Evolutionary conservation across 2,113 vertebrate species (phyloP).

Genomic region (Progne subis): DNA sequence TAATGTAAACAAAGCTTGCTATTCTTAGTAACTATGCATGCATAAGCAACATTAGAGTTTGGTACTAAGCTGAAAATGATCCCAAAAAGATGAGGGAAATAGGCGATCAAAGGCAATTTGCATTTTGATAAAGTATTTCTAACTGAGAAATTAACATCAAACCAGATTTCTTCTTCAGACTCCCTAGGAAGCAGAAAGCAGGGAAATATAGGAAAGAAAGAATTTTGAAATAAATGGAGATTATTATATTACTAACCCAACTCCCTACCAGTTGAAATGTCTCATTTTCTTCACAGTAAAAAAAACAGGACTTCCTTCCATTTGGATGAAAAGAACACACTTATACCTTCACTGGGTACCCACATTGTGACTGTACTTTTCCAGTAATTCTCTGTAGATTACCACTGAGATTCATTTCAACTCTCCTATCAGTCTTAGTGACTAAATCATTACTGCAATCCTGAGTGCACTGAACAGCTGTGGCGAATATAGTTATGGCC

Average conservation of each 20-base stretch:
- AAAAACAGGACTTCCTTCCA: background rate
- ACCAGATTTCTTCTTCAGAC: background rate
- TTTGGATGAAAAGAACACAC: background rate
- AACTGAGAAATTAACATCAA: background rate
- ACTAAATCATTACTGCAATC: conserved; percentile 11
- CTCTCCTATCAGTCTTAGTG: background rate
- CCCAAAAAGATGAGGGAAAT: background rate
- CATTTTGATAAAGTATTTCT: background rate
- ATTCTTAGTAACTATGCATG: background rate
- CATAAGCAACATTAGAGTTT: background rate
- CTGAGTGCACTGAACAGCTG: conserved; percentile 26
- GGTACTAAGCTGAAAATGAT: background rate
- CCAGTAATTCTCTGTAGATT: background rate
- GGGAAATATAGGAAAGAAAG: background rate
- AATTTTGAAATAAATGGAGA: background rate
- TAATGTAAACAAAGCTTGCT: background rate
- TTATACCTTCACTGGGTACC: background rate
- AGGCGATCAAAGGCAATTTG: background rate
- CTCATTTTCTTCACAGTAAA: background rate
- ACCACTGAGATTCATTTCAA: background rate
- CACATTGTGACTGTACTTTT: background rate
- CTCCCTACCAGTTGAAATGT: background rate
- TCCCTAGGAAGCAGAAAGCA: background rate
- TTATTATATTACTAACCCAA: background rate
- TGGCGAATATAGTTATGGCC: conserved; percentile 32